These are phyloP conservation scores for Caenorhabditis sp. DNA, from an alignment of 2,888 invertebrate genomes.

Conservation along the genomic window DNA sequence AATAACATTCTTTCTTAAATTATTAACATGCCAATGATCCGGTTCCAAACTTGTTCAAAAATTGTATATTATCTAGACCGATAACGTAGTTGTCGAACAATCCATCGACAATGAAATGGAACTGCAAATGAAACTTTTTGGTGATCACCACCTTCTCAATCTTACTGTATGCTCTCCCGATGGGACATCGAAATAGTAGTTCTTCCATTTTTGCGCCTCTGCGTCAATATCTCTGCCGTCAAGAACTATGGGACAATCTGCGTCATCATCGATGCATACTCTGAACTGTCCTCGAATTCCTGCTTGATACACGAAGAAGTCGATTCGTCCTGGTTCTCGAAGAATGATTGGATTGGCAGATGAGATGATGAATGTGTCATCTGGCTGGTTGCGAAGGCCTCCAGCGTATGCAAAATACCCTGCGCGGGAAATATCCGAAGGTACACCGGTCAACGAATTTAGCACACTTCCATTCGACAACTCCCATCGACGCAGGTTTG, in stretches of 20 bases:
- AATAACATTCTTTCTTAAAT: neutral
- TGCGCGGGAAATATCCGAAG: constrained; percentile 46
- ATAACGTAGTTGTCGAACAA: constrained; percentile 64
- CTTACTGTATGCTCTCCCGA: constrained; percentile 57
- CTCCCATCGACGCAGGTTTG: constrained; percentile 44
- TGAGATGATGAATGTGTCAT: constrained; percentile 50
- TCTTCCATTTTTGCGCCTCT: constrained; percentile 60
- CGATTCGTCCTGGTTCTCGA: constrained; percentile 35
- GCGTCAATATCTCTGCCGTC: constrained; percentile 59
- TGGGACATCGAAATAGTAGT: constrained; percentile 43
- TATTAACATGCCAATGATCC: constrained; percentile 34
- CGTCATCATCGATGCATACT: constrained; percentile 58
- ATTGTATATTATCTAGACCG: constrained; percentile 64
- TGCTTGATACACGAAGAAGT: constrained; percentile 60
- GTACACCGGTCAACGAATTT: constrained; percentile 62
- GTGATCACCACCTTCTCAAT: neutral
- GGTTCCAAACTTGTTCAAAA: constrained; percentile 54
- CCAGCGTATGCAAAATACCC: constrained; percentile 56
- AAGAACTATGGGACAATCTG: constrained; percentile 57
- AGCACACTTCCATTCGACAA: constrained; percentile 47
- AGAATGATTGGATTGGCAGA: constrained; percentile 29
- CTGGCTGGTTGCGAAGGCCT: constrained; percentile 33
- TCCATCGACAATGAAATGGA: constrained; percentile 65
- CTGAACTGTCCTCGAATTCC: constrained; percentile 60
- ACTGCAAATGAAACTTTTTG: constrained; percentile 38